These are phyloP conservation scores for Ladona fulva DNA, from an alignment of 1,140 invertebrate species.

Conservation along the genomic window DNA sequence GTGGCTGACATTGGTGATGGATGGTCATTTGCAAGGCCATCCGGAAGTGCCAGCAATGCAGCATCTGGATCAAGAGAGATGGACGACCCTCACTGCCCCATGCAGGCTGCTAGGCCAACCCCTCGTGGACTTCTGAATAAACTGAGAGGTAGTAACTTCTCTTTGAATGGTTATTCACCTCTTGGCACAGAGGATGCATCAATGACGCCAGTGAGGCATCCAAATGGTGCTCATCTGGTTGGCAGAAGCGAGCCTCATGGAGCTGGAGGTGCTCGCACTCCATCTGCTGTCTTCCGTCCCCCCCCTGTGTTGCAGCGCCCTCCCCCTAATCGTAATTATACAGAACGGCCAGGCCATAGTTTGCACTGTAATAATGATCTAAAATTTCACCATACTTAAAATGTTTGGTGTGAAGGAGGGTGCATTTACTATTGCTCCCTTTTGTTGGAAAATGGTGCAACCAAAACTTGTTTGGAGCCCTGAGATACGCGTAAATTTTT, in stretches of 20 bases:
- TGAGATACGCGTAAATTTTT: not conserved
- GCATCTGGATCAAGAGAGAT: not conserved
- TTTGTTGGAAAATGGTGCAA: not conserved
- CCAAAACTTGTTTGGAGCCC: not conserved
- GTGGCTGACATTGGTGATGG: constrained; percentile 19
- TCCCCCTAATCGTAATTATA: not conserved
- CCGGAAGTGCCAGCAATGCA: not conserved
- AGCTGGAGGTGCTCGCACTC: not conserved
- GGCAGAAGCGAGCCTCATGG: not conserved
- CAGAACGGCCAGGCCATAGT: not conserved
- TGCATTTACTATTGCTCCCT: not conserved
- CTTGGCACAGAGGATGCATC: not conserved
- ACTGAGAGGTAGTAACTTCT: constrained; percentile 1
- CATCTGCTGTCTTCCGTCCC: not conserved
- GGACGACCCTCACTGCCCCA: not conserved
- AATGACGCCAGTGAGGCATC: not conserved
- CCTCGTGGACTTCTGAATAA: not conserved
- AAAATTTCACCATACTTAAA: not conserved
- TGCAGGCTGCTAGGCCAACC: not conserved
- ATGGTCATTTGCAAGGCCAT: not conserved
- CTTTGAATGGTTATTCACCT: not conserved
- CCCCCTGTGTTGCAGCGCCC: not conserved
- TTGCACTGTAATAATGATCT: constrained; percentile 7
- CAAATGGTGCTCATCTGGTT: not conserved
- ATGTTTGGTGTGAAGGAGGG: not conserved